Evolutionary conservation across 2,113 vertebrate species (phyloP).

Genomic region (Pachycephala philippinensis): DNA sequence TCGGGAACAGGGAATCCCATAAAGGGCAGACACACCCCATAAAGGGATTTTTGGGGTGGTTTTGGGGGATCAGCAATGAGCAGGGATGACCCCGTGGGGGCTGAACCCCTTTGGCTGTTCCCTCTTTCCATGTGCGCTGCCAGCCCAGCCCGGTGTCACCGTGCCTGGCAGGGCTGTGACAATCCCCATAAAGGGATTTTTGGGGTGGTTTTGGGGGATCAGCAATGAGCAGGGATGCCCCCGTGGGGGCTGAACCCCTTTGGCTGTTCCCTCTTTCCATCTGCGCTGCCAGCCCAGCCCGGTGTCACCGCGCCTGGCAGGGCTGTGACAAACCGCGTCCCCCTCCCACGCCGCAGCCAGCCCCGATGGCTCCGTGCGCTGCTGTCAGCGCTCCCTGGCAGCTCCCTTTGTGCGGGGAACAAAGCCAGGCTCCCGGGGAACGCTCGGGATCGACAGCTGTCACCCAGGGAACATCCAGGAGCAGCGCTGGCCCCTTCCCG

Average conservation of each 20-base stretch:
- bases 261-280: not conserved
- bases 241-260: not conserved
- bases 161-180: not conserved
- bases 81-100: fast-evolving
- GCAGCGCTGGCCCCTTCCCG: not conserved
- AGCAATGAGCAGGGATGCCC: not conserved
- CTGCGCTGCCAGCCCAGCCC: not conserved
- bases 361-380: not conserved
- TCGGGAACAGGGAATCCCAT: too few species aligned
- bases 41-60: fast-evolving
- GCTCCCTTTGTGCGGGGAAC: not conserved
- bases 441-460: not conserved
- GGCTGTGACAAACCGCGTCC: not conserved
- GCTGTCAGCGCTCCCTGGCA: not conserved
- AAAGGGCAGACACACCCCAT: fast-evolving
- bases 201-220: fast-evolving
- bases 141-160: not conserved
- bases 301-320: not conserved
- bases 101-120: not conserved
- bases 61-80: not conserved
- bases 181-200: not conserved
- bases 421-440: not conserved
- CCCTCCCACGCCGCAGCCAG: not conserved
- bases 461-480: not conserved
- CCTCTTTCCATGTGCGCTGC: fast-evolving